A percentile compares a stretch with the other conserved stretches of the same genome.
Evolutionary conservation across 2,113 vertebrate genomes (phyloP).

Genomic region (Dryoscopus gambensis): DNA sequence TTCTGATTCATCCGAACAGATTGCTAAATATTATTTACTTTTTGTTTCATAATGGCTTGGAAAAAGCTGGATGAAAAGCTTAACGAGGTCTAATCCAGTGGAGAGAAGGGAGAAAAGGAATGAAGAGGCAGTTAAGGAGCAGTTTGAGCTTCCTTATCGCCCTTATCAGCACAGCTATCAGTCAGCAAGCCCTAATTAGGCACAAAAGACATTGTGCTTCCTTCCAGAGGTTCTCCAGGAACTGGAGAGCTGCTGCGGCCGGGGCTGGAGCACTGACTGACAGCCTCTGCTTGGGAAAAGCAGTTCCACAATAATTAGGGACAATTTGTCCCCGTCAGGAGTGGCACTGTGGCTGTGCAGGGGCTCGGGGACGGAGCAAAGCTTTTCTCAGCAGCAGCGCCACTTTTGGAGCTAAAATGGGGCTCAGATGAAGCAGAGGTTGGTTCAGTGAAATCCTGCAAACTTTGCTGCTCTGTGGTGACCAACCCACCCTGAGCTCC

Average conservation of each 20-base stretch:
- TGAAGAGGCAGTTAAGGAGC: slow-evolving; percentile 35
- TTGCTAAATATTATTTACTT: neutral
- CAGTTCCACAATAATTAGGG: neutral
- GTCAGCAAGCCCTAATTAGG: slow-evolving; percentile 32
- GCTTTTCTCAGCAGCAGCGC: neutral
- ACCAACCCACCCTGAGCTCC: neutral
- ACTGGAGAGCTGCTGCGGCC: neutral
- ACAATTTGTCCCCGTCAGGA: neutral
- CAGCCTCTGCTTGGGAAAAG: neutral
- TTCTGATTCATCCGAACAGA: neutral
- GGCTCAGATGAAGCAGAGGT: neutral
- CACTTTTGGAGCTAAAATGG: fast-evolving
- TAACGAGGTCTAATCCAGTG: neutral
- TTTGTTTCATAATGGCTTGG: neutral
- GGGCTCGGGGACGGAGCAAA: neutral
- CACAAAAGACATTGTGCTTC: neutral
- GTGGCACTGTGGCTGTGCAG: neutral
- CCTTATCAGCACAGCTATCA: slow-evolving; percentile 46
- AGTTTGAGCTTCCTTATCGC: slow-evolving; percentile 16
- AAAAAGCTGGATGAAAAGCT: neutral
- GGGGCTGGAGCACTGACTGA: neutral
- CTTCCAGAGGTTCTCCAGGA: neutral
- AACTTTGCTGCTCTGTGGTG: neutral
- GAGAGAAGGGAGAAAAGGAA: neutral
- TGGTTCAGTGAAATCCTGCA: neutral